Evolutionary conservation across 2,888 invertebrate species (phyloP).

Genomic region (Apoda limacodes): DNA sequence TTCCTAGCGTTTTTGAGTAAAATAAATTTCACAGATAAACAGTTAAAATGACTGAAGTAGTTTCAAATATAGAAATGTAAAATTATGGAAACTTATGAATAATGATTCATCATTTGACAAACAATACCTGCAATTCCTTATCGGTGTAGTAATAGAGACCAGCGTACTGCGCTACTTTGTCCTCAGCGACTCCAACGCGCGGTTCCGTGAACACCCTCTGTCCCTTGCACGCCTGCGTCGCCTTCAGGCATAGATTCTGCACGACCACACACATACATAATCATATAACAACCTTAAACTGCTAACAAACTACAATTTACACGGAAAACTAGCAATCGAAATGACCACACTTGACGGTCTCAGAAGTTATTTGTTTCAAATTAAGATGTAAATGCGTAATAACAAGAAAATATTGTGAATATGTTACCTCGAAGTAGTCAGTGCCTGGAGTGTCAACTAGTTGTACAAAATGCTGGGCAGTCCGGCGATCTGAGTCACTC

Average conservation of each 20-base stretch:
- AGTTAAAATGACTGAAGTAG: too few species aligned
- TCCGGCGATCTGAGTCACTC: conserved; percentile 89
- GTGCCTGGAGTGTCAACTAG: conserved; percentile 84
- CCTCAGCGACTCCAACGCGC: conserved; percentile 89
- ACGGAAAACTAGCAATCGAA: too few species aligned
- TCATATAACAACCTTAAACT: conserved; percentile 12
- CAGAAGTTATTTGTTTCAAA: too few species aligned
- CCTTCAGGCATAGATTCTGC: conserved; percentile 91
- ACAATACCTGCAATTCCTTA: conserved; percentile 87
- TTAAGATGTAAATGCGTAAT: too few species aligned
- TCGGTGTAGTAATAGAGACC: conserved; percentile 93
- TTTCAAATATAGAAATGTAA: too few species aligned
- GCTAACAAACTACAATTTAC: conserved; percentile 34
- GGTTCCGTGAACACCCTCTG: conserved; percentile 84
- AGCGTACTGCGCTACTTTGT: conserved; percentile 92
- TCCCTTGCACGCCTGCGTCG: conserved; percentile 88
- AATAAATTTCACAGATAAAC: too few species aligned
- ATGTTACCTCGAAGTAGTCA: conserved; percentile 59
- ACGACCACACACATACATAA: conserved; percentile 71
- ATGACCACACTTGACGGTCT: too few species aligned
- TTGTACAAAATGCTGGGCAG: conserved; percentile 89
- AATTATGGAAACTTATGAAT: conserved; percentile 1
- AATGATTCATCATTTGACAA: conserved; percentile 1
- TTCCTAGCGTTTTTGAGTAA: too few species aligned
- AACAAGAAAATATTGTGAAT: conserved; percentile 2